phyloP scores from a whole-genome alignment of 2,113 vertebrate genomes.

The Galbula dea region DNA sequence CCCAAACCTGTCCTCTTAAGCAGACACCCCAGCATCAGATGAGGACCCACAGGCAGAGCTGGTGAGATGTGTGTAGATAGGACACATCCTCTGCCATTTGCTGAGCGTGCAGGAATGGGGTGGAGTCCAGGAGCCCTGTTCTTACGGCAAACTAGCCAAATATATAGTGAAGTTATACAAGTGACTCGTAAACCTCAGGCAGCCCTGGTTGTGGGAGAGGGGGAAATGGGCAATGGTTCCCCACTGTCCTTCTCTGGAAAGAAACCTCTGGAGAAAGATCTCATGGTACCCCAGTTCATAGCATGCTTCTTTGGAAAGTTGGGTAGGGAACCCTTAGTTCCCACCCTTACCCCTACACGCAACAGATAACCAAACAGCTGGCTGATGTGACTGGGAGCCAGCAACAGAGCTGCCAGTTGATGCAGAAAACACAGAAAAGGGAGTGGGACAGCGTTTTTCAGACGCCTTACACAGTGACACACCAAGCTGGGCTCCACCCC shows the following conservation, averaged over 20 bases:
- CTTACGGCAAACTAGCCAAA: not conserved
- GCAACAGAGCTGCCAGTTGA: not conserved
- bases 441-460: not conserved
- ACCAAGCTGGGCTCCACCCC: not conserved
- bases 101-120: not conserved
- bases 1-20: not conserved
- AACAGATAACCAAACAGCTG: not conserved
- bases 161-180: not conserved
- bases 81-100: not conserved
- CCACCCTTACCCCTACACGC: not conserved
- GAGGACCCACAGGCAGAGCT: not conserved
- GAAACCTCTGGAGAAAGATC: not conserved
- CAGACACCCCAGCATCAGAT: rapidly evolving
- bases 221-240: not conserved
- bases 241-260: not conserved
- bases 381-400: not conserved
- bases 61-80: not conserved
- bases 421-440: not conserved
- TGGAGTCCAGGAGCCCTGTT: not conserved
- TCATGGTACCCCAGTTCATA: rapidly evolving
- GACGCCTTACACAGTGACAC: not conserved
- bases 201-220: rapidly evolving
- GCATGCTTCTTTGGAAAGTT: not conserved
- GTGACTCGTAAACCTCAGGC: not conserved
- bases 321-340: not conserved